Conservation (phyloP, 2,113 vertebrate genomes). For the Phaethon lepturus region DNA sequence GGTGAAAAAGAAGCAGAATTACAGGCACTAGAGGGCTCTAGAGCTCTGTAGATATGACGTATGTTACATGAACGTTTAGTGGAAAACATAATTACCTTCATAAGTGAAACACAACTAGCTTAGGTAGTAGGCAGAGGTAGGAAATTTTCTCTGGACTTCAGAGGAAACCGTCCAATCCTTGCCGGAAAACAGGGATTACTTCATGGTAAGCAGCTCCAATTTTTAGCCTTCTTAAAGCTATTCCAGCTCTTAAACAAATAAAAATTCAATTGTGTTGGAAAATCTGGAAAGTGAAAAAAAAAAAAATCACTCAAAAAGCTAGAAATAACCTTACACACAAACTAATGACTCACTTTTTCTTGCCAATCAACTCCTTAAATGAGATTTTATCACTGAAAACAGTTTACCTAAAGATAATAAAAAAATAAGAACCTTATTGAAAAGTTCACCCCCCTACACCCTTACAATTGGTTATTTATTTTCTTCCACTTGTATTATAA, state of each 20-base stretch:
- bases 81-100: not conserved
- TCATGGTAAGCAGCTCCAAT: not conserved
- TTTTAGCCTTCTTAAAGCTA: not conserved
- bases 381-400: slow-evolving; percentile 18
- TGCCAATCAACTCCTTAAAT: slow-evolving; percentile 28
- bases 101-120: not conserved
- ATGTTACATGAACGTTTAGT: not conserved
- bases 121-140: not conserved
- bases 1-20: not conserved
- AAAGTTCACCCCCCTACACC: not conserved
- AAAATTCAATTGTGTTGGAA: slow-evolving; percentile 11
- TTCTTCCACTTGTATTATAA: slow-evolving; percentile 49
- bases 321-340: not conserved
- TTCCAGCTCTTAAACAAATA: slow-evolving; percentile 20
- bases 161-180: not conserved
- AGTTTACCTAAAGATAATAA: slow-evolving; percentile 23
- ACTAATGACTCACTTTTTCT: slow-evolving; percentile 7
- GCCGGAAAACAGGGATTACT: not conserved
- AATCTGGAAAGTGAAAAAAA: not conserved
- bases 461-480: slow-evolving; percentile 66
- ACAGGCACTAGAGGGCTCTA: not conserved
- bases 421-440: slow-evolving; percentile 16
- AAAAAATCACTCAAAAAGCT: not conserved
- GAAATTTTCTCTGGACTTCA: slow-evolving; percentile 3
- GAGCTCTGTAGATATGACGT: not conserved